phyloP scores from a whole-genome alignment of 2,888 invertebrate genomes.

The Cosmia pyralina region DNA sequence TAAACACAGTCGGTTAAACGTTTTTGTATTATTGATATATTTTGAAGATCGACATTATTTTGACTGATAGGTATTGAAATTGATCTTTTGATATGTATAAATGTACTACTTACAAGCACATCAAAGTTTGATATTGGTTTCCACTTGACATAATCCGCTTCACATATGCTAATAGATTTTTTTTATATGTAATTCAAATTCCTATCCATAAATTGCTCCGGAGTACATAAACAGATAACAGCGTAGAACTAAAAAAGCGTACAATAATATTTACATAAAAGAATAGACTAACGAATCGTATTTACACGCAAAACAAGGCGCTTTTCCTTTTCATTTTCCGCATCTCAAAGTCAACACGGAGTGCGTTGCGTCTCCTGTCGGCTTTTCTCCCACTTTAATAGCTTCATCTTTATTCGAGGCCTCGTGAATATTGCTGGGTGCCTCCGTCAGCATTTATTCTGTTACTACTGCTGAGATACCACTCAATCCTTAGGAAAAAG shows the following conservation, averaged over 20 bases:
- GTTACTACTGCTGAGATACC: slow-evolving; percentile 56
- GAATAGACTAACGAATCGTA: slow-evolving; percentile 77
- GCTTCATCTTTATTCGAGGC: slow-evolving; percentile 75
- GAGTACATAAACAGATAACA: slow-evolving; percentile 50
- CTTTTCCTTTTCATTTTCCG: slow-evolving; percentile 75
- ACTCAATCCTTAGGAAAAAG: slow-evolving; percentile 42
- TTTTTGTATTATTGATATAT: neutral
- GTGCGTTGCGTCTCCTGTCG: slow-evolving; percentile 70
- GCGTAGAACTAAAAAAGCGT: slow-evolving; percentile 56
- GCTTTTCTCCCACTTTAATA: slow-evolving; percentile 72
- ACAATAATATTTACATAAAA: slow-evolving; percentile 76
- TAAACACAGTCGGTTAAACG: neutral
- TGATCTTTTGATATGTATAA: neutral
- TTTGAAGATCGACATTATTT: neutral
- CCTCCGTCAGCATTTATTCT: slow-evolving; percentile 62
- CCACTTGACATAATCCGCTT: neutral
- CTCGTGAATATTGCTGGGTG: slow-evolving; percentile 70
- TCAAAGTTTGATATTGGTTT: slow-evolving; percentile 26
- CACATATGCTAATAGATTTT: slow-evolving; percentile 27
- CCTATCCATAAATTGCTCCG: slow-evolving; percentile 23
- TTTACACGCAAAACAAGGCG: slow-evolving; percentile 73
- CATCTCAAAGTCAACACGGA: slow-evolving; percentile 74
- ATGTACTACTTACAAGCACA: neutral
- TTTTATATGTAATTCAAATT: slow-evolving; percentile 28
- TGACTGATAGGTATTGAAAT: slow-evolving; percentile 3